Percentiles rank a stretch among this genome's conserved stretches.
phyloP scores from a whole-genome alignment of 2,888 invertebrate genomes.

The Tachystola acroxantha region DNA sequence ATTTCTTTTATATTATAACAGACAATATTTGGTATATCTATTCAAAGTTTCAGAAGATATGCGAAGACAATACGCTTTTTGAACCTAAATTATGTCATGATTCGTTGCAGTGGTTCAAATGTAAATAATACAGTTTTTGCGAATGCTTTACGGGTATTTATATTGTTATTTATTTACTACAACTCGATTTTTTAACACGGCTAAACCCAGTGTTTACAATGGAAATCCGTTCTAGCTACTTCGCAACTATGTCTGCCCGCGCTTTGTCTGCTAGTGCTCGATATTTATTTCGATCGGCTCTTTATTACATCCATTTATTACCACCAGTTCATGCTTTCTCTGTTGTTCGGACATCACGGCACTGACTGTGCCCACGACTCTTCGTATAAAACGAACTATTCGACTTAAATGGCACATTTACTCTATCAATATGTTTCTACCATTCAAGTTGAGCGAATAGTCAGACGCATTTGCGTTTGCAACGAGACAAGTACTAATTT shows the following conservation, averaged over 20 bases:
- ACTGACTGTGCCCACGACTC: slow-evolving; percentile 14
- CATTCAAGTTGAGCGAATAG: slow-evolving; percentile 5
- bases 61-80: too few species aligned
- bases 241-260: slow-evolving; percentile 15
- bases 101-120: too few species aligned
- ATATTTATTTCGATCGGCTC: slow-evolving; percentile 34
- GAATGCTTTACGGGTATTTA: too few species aligned
- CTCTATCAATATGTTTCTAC: slow-evolving; percentile 21
- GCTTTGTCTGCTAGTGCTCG: slow-evolving; percentile 23
- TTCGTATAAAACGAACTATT: slow-evolving; percentile 17
- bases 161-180: too few species aligned
- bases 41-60: too few species aligned
- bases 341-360: slow-evolving; percentile 32
- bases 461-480: neutral
- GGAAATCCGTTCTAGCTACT: slow-evolving; percentile 8
- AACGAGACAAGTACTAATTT: too few species aligned
- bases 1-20: too few species aligned
- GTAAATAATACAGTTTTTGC: too few species aligned
- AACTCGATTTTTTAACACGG: neutral
- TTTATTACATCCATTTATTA: slow-evolving; percentile 42
- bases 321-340: slow-evolving; percentile 37
- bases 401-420: slow-evolving; percentile 35
- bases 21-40: too few species aligned
- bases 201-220: neutral
- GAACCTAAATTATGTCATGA: too few species aligned